Conservation (phyloP, 2,888 invertebrate species). For the Tipula vernalis region DNA sequence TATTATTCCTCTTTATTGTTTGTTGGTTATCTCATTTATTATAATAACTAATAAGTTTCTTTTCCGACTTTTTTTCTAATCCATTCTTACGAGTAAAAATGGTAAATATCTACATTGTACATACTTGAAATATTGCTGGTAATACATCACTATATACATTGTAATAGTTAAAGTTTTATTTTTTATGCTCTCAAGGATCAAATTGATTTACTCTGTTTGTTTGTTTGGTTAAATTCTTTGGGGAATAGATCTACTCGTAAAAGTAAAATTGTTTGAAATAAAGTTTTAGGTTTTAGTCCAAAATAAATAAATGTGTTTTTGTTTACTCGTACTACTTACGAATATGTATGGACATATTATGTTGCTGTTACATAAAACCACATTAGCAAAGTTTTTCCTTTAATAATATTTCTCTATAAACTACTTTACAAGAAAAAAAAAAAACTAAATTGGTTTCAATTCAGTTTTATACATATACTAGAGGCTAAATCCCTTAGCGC, state of each 20-base stretch:
- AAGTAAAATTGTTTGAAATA: background rate
- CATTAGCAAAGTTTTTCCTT: no score
- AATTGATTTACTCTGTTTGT: background rate
- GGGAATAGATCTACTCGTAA: background rate
- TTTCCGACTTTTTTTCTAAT: background rate
- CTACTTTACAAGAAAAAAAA: no score
- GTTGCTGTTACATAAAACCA: no score
- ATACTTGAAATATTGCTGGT: background rate
- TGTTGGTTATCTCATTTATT: no score
- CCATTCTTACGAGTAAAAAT: background rate
- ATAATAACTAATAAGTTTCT: no score
- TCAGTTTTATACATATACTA: no score
- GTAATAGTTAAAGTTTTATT: background rate
- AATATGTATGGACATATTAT: no score
- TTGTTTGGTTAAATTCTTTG: background rate
- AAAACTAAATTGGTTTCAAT: no score
- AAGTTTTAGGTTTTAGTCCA: background rate
- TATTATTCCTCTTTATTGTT: no score
- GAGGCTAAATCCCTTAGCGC: no score
- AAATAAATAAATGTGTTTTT: background rate
- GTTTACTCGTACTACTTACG: no score
- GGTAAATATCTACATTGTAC: background rate
- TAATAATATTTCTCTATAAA: no score
- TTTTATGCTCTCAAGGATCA: background rate
- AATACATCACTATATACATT: background rate